Evolutionary conservation across 2,797 vertebrate species (phyloP).

Genomic region (Lutjanus argentimaculatus): DNA sequence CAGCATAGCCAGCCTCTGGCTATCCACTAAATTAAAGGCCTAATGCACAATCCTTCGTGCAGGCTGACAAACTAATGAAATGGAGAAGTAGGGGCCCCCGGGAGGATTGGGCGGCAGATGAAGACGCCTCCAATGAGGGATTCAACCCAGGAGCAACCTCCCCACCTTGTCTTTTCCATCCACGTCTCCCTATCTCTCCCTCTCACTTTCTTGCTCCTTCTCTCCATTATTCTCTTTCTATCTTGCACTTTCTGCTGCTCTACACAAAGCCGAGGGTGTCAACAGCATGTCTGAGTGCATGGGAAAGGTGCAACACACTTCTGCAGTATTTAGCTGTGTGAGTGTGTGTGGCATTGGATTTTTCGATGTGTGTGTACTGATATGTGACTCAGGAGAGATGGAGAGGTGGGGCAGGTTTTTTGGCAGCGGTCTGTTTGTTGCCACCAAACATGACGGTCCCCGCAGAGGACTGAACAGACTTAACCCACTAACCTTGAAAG

Average conservation of each 20-base stretch:
- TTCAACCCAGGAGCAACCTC: conserved; percentile 80
- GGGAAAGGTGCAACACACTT: conserved; percentile 43
- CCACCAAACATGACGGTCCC: conserved; percentile 73
- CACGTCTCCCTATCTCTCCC: conserved; percentile 44
- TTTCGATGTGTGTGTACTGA: conserved; percentile 31
- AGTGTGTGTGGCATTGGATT: conserved; percentile 30
- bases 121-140: conserved; percentile 87
- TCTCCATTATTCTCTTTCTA: conserved; percentile 55
- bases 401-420: conserved; percentile 53
- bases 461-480: conserved; percentile 78
- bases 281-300: conserved; percentile 59
- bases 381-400: conserved; percentile 51
- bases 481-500: conserved; percentile 86
- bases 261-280: conserved; percentile 60
- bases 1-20: conserved; percentile 89
- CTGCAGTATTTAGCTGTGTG: conserved; percentile 27
- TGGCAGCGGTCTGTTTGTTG: conserved; percentile 71
- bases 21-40: conserved; percentile 95
- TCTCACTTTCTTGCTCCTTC: conserved; percentile 46
- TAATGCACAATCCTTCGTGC: conserved; percentile 92
- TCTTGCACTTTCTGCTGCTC: conserved; percentile 44
- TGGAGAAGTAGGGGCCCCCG: conserved; percentile 87
- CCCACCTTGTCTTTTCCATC: conserved; percentile 71
- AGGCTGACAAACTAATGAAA: conserved; percentile 94
- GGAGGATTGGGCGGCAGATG: conserved; percentile 86